Evolutionary conservation across 1,140 invertebrate genomes (phyloP), one percentile per base, ranked within the genome.

Genomic region (Pseudomyrmex dendroicus): DNA sequence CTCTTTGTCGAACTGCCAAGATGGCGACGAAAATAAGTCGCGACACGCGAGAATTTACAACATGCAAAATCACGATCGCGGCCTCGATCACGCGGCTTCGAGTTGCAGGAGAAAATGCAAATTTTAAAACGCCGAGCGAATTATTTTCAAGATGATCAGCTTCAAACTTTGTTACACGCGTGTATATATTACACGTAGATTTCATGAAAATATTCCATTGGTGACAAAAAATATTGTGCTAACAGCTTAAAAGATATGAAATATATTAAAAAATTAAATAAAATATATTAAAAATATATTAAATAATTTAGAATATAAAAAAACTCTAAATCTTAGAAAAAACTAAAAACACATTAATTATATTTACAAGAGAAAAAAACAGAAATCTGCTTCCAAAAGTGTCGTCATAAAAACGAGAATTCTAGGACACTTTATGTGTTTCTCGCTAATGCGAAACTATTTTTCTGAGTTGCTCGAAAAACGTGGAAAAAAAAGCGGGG

Each of bases 1-100:
- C 68, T 87, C 82, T 72, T 84, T 82, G 62, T 85, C 70, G 67
- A 57, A 74, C 68, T 73, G 77, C 70, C 83, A 86, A 85, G 74
- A 76, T 57, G 64, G 52, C 10, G 52, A 67, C 20, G 44, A 46
- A 66, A 84, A 72, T 59, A 72, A 64, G 59, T 80, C n/a, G 73
- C 50, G 50, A 35, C 54, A 56, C 61, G 68, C 62, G 83, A 66
- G 52, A 54, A 48, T 73, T 54, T 59, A 12, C 54, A 48, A 56
- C 46, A 15, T 52, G 25, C 62, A 67, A 48, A 73, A 73, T 22
- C 70, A n/a, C 15, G 20, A 63, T 82, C 35, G 77, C 46, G 4
- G 50, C 22, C 25, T 10, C 54, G 20, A 10, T 57, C 35, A 35
- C 10, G 56, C 1, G 22, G 46, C 2, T 73, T 52, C 44, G 22